Base-by-base conservation (phyloP, 1,140 invertebrate genomes). In the Thaumetopoea pityocampa region DNA sequence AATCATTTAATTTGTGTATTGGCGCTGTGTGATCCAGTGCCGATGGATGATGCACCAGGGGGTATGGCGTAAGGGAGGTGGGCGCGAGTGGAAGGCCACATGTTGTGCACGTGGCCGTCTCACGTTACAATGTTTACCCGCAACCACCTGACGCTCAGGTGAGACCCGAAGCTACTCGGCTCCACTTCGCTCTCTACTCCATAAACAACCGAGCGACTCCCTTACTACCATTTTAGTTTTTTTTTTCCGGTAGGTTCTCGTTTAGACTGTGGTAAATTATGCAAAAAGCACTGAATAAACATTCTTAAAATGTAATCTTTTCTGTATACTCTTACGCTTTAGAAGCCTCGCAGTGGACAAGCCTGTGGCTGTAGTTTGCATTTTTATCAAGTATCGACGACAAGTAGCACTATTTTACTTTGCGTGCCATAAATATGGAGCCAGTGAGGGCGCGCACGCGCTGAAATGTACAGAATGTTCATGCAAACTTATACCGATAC, bases 91-190 rank as follows among this genome's bases (percentile, higher is more conserved):
- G 3, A n/a, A 2, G 26, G 43, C 28, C 72, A 70, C 65, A 68
- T 73, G 74, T 64, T 63, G 51, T 16, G 24, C 79, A 83, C 79
- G 76, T 83, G 78, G 74, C 48, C 50, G 51, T 36, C 11, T 61
- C 69, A 80, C 78, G 76, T 71, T 77, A 72, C 76, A 72, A 72
- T 83, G 78, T 83, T 83, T 83, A 78, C 78, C 76, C 79, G 72
- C 49, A 49, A 63, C 34, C 64, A 62, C 54, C 60, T 67, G 64
- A 53, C 69, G 69, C 65, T 65, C 78, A 82, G 78, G 78, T 82
- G 78, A 67, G 67, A 65, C 46, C 53, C 53, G 48, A 45, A 52
- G 55, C 36, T 56, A 51, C 65, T 42, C 52, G 42, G 27, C 51
- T 28, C 54, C 32, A 12, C 11, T 23, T 5, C 45, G 15, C 18